Evolutionary conservation across 2,113 vertebrate species (phyloP), one percentile per base, ranked within the genome.

Genomic region (Marmota monax): DNA sequence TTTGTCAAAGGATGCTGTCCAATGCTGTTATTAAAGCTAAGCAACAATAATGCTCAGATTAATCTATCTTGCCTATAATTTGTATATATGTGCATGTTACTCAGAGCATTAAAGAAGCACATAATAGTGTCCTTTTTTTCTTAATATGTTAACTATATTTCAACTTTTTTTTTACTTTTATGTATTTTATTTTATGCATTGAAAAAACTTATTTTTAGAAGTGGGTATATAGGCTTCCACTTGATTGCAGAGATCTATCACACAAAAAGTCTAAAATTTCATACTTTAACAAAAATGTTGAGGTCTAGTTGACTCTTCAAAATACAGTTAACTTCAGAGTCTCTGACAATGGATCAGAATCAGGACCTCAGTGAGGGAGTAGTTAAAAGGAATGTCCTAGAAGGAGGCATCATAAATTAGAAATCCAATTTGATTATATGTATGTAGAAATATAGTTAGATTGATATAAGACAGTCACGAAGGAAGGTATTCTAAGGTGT

Each of bases 191-290:
- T 69, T 76, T 65, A 69, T 56, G 20, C 32, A 85, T 77, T 92
- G 85, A 79, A 94, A 88, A 96, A 77, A 32, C 42, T 85, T 65
- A 27, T 65, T 93, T 85, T 95, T 88, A 63, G 53, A 89, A 83
- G 29, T 86, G 45, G 58, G 61, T 73, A 20, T 42, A 61, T 78
- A 72, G 34, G 22, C 45, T 82, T 96, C 32, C 42, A 14, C 76
- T 85, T 32, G 70, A 82, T 82, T 51, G 73, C 37, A 29, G 45
- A 17, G 9, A 4, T 53, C 53, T 94, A 58, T 56, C 20, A 80
- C 32, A 69, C 2, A 34, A 63, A 77, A 42, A 51, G 18, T 27
- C 83, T 89, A 73, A 83, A 83, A 27, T 86, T 48, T 76, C 48
- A 82, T 32, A 56, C 4, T 65, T 95, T 45, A 86, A 63, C 10